Conservation (phyloP, 2,888 invertebrate species). For the Hecatera dysodea region DNA sequence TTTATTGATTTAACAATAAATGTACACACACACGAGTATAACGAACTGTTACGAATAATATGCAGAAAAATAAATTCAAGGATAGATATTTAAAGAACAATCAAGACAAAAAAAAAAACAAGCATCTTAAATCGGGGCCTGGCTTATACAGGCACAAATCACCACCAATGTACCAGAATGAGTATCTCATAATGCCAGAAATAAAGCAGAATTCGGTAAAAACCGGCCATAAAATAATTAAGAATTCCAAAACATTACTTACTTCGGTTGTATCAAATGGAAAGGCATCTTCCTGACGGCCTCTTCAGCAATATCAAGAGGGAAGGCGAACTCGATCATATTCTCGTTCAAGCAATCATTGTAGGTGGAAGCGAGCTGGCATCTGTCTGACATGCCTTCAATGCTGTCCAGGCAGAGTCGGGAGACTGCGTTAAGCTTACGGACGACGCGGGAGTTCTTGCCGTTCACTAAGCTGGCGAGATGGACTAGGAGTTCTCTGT, state of each 20-base stretch:
- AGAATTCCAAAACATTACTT: slow-evolving; percentile 63
- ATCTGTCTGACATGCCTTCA: slow-evolving; percentile 85
- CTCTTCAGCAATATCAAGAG: slow-evolving; percentile 86
- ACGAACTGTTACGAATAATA: too few relatives aligned
- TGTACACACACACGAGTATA: too few relatives aligned
- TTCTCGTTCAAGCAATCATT: slow-evolving; percentile 88
- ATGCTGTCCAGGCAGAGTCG: slow-evolving; percentile 85
- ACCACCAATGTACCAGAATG: too few relatives aligned
- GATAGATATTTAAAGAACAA: too few relatives aligned
- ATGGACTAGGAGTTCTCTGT: slow-evolving; percentile 84
- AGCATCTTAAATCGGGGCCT: too few relatives aligned
- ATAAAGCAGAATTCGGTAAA: neutral
- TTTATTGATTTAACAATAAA: too few relatives aligned
- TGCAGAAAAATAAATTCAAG: too few relatives aligned
- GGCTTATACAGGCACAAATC: too few relatives aligned
- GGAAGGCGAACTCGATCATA: slow-evolving; percentile 87
- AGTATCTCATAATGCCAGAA: too few relatives aligned
- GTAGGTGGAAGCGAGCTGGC: slow-evolving; percentile 86
- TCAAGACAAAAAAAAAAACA: too few relatives aligned
- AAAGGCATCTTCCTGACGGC: slow-evolving; percentile 88
- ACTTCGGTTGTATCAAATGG: slow-evolving; percentile 87
- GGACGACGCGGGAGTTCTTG: slow-evolving; percentile 85
- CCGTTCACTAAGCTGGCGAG: slow-evolving; percentile 86
- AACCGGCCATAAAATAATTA: neutral
- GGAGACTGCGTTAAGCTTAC: slow-evolving; percentile 84